Base-by-base conservation (phyloP, 35 echinoderm and acorn worm species). In the Heliocidaris tuberculata region DNA sequence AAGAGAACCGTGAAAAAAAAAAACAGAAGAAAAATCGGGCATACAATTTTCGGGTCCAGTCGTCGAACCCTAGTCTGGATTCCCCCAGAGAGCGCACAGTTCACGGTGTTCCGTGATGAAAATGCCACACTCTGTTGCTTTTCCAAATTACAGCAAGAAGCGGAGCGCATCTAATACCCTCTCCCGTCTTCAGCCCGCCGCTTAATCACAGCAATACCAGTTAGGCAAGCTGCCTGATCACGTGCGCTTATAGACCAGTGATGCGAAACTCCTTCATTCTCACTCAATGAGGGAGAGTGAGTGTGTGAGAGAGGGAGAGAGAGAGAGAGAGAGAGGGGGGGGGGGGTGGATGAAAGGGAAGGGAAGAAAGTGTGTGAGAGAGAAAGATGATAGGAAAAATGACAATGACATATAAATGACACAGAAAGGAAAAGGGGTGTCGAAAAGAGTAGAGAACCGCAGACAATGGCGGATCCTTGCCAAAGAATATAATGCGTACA, bases 81-180 rank as follows among this genome's bases (percentile, higher is more conserved):
- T 93, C 50, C 91, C 50, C 91, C 11, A 32, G 47, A 48, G 48
- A 59, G 31, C 9, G 91, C 21, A 42, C 9, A 93, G 91, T 93
- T 93, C 91, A 93, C 50, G 50, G 50, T 59, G 87, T 89, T 89
- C 29, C 91, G 50, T 93, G 50, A 93, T 93, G 48, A 93, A 52
- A 59, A 59, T 50, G 48, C 50, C 48, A 93, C 91, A 93, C 91
- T 93, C 91, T 49, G 50, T 59, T 93, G 91, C 91, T 9, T 93
- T 93, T 93, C 49, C 48, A 93, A 93, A 93, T 93, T 93, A 93
- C 91, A 42, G 91, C 91, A 59, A 19, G 48, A 93, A 93, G 91
- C 91, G 48, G 50, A 93, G 91, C 91, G 91, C 31, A 93, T 93
- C 91, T 93, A 93, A 93, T 93, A 93, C 91, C n/a, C 91, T 59